Base-by-base conservation (phyloP, 2,888 invertebrate genomes). In the Gandaritis pyraliata region DNA sequence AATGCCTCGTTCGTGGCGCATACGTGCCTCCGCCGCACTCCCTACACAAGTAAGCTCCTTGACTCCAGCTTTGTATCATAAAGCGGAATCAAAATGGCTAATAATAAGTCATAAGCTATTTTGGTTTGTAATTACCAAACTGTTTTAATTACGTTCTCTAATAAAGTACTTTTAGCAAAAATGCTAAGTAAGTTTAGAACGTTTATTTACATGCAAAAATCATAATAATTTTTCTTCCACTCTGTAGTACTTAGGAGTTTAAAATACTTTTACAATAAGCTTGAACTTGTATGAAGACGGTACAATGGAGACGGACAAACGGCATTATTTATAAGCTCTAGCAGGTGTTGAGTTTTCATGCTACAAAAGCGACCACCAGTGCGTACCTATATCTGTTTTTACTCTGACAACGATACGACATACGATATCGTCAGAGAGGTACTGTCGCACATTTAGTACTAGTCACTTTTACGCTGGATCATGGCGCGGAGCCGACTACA, bases 321-420 rank as follows among this genome's bases (percentile, higher is more conserved):
- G 72, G 59, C 58, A 66, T 74, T 67, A 74, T 63, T 75, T 78
- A 79, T 89, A 87, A 89, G 84, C 86, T 72, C 75, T 76, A 73
- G 71, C 87, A 87, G 88, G 83, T 87, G 81, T 76, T 70, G 77
- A 75, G 77, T 81, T 83, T 80, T 76, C 76, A 80, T 76, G 83
- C 80, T 81, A 80, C 78, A 71, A 68, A 62, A 55, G 45, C 39
- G 29, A 38, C 52, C 39, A 71, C 71, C 66, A 75, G 76, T 74
- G 78, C 80, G 80, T 80, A 81, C 23, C 23, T 5, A 23, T 23
- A 6, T n/a, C n/a, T n/a, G 6, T 23, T 23, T 23, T 33, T 8
- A 11, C 33, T 8, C 33, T 33, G 10, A 2, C 33, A 33, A 33
- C 33, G 33, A 33, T 8, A 11, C 33, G 33, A 33, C 33, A 33